Evolutionary conservation across 2,797 vertebrate species (phyloP).

Genomic region (Acanthiza pusilla): DNA sequence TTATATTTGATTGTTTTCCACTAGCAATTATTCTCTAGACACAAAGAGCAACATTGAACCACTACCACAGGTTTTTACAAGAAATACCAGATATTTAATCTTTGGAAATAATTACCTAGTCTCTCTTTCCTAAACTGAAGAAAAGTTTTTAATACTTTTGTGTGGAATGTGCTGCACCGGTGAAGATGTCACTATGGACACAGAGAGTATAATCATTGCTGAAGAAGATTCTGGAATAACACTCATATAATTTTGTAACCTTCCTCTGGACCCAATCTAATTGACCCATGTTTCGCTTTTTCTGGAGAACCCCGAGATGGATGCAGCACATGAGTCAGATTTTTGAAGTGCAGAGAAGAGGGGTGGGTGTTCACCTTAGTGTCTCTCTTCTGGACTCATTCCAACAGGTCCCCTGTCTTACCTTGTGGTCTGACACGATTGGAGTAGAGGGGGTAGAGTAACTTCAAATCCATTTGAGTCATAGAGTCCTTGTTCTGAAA

Average conservation of each 20-base stretch:
- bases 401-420: background rate
- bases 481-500: background rate
- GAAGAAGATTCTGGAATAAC: background rate
- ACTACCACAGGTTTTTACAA: background rate
- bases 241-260: background rate
- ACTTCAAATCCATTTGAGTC: background rate
- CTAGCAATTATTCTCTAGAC: background rate
- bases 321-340: background rate
- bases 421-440: background rate
- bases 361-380: background rate
- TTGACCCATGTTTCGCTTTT: background rate
- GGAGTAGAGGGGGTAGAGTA: background rate
- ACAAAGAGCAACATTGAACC: background rate
- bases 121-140: background rate
- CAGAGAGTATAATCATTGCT: background rate
- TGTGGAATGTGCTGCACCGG: background rate
- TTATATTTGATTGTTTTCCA: background rate
- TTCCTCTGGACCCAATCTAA: background rate
- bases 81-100: background rate
- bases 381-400: background rate
- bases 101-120: background rate
- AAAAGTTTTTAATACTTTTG: background rate
- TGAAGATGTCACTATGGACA: background rate
- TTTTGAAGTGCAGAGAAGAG: background rate
- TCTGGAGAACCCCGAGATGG: background rate